Evolutionary conservation across 2,113 vertebrate genomes (phyloP).

Genomic region (Uria aalge): DNA sequence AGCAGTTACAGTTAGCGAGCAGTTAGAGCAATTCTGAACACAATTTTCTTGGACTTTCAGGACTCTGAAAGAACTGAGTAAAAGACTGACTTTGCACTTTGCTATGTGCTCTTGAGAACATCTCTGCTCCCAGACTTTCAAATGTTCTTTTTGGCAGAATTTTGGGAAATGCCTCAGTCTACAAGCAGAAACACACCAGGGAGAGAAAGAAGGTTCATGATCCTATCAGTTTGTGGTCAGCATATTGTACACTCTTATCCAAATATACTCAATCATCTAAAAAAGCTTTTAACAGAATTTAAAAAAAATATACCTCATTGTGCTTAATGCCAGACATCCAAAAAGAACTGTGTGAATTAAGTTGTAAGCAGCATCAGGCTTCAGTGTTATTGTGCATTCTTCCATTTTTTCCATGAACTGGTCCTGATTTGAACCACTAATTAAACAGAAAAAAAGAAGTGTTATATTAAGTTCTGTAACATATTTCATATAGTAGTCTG

Average conservation of each 20-base stretch:
- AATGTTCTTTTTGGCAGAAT: background rate
- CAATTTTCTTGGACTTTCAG: background rate
- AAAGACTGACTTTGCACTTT: background rate
- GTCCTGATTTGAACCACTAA: constrained; percentile 39
- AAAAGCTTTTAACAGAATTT: background rate
- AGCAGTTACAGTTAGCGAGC: background rate
- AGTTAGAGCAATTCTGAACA: background rate
- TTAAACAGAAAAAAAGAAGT: constrained; percentile 8
- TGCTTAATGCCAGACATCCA: constrained; percentile 90
- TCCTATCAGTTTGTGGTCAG: background rate
- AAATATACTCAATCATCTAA: background rate
- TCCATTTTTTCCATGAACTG: constrained; percentile 34
- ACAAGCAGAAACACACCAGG: background rate
- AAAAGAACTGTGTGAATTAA: constrained; percentile 88
- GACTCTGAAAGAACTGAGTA: background rate
- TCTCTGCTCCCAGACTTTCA: background rate
- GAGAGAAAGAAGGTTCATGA: background rate
- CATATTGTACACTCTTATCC: background rate
- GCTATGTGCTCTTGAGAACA: background rate
- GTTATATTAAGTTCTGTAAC: background rate
- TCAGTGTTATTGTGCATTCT: constrained; percentile 56
- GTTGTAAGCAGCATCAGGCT: constrained; percentile 89
- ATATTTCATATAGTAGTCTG: background rate
- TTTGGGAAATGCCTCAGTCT: background rate
- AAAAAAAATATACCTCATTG: constrained; percentile 87